Evolutionary conservation across 1,140 invertebrate species (phyloP).

Genomic region (Polyergus mexicanus): DNA sequence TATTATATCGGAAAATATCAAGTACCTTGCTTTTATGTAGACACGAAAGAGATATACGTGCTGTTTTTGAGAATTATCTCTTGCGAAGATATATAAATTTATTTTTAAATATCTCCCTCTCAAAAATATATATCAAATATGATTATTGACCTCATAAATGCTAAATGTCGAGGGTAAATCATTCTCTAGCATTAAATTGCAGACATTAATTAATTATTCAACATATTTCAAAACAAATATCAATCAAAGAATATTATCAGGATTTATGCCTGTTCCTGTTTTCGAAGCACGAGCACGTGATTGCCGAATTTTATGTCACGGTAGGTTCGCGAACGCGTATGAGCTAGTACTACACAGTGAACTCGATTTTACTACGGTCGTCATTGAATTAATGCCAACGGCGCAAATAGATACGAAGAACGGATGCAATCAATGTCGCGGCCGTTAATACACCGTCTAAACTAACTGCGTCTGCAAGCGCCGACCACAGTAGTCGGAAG

Average conservation of each 20-base stretch:
- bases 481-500: constrained; percentile 51
- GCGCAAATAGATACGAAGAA: constrained; percentile 60
- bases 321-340: constrained; percentile 32
- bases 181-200: constrained; percentile 1
- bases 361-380: constrained; percentile 52
- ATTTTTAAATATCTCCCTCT: not conserved
- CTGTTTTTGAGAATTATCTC: constrained; percentile 15
- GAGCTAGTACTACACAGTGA: constrained; percentile 29
- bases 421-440: constrained; percentile 63
- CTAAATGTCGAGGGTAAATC: not conserved
- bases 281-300: not conserved
- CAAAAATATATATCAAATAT: constrained; percentile 11
- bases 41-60: not conserved
- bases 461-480: constrained; percentile 56
- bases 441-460: constrained; percentile 58
- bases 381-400: constrained; percentile 49
- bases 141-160: constrained; percentile 19
- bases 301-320: constrained; percentile 44
- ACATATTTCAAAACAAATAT: constrained; percentile 7
- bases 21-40: not conserved
- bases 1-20: constrained; percentile 31
- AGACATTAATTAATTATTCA: constrained; percentile 39
- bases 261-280: constrained; percentile 7
- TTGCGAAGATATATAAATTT: not conserved
- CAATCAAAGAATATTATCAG: constrained; percentile 49